Base-by-base conservation (phyloP, 2,888 invertebrate genomes). In the Anarsia innoxiella region DNA sequence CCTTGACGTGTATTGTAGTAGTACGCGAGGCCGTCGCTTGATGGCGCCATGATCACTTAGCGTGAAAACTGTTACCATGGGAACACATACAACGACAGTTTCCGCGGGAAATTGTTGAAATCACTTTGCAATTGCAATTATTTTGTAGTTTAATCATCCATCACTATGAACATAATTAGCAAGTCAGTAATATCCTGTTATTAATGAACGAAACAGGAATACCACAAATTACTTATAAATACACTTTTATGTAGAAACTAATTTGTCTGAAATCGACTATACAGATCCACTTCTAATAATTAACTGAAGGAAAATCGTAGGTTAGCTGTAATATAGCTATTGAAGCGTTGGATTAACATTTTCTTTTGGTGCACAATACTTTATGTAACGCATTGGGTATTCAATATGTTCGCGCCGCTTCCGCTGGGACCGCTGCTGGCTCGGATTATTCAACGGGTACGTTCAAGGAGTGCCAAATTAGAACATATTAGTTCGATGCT, bases 1-100 rank as follows among this genome's bases (percentile, higher is more conserved):
- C 44, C 66, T 64, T 29, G 82, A 71, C 47, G 70, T 60, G 48
- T 70, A 82, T 42, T 73, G 80, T 49, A 85, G 56, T 51, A 85
- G 61, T 76, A 85, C 86, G 38, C 83, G 78, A 32, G 87, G 87
- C 69, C 79, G 79, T 77, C 84, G 84, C 82, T 82, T 82, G 80
- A 80, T 69, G 88, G 84, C 77, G 84, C 83, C 85, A 82, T 85
- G 73, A 26, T 88, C 87, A 66, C 84, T 86, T 57, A 88, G 76
- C 44, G 89, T 78, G 66, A 90, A 88, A 78, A 90, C 88, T 78
- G 90, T 89, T 83, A 90, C 90, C 90, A 90, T 90, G 63, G 66
- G 76, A 70, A 67, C 61, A 66, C 82, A 82, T 82, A 65, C 66
- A 78, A 67, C 60, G 38, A 47, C 50, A 42, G 53, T 54, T 51